A percentile compares a stretch with the other conserved stretches of the same genome.
Conservation (phyloP, 2,113 vertebrate genomes). For the Nothobranchius furzeri region DNA sequence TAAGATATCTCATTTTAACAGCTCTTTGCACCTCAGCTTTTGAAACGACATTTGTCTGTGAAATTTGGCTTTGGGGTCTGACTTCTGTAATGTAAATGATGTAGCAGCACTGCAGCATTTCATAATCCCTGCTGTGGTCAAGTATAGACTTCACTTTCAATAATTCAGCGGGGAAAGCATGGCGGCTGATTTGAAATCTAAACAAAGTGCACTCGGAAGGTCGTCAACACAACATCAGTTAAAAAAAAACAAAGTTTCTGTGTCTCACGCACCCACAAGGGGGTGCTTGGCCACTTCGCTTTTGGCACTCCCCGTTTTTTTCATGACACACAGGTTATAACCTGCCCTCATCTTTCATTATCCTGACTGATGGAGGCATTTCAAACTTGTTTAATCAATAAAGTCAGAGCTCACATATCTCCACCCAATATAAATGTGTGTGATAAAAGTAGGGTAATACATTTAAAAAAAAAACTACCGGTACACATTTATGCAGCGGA, state of each 20-base stretch:
- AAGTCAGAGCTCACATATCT: background rate
- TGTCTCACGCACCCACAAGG: conserved; percentile 35
- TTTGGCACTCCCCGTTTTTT: conserved; percentile 20
- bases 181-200: conserved; percentile 43
- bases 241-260: conserved; percentile 19
- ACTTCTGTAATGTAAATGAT: conserved; percentile 47
- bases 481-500: conserved; percentile 23
- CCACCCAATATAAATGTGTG: background rate
- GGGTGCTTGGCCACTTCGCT: conserved; percentile 14
- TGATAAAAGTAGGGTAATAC: background rate
- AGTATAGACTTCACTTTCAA: conserved; percentile 57
- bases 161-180: conserved; percentile 66
- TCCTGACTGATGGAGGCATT: conserved; percentile 31
- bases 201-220: conserved; percentile 47
- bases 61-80: conserved; percentile 17
- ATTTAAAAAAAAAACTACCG: conserved; percentile 7
- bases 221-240: conserved; percentile 22
- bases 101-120: conserved; percentile 42
- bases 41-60: conserved; percentile 10
- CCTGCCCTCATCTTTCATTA: conserved; percentile 39
- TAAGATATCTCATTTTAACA: conserved; percentile 18
- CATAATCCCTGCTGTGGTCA: conserved; percentile 43
- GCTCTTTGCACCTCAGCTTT: conserved; percentile 49
- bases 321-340: conserved; percentile 32
- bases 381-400: conserved; percentile 17